Evolutionary conservation across 2,888 invertebrate species (phyloP), one percentile per base, ranked within the genome.

Genomic region (Spodoptera littoralis): DNA sequence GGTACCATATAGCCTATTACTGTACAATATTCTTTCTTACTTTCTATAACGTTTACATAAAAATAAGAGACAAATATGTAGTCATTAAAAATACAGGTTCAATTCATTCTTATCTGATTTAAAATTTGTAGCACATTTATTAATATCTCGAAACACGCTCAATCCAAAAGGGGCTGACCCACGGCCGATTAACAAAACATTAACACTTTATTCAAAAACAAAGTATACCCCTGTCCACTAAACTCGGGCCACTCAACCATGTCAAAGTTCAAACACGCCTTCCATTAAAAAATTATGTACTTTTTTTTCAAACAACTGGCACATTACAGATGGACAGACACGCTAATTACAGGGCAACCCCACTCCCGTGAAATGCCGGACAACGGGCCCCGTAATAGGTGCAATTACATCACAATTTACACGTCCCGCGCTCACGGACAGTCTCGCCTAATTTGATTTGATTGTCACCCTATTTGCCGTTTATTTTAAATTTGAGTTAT

Each of bases 371-470:
- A 61, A 77, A 73, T 61, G 69, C 61, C 65, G 69, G 76, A 69
- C 77, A 74, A 76, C 82, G 74, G 79, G 76, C 79, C 62, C 54
- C 73, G 79, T 88, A 88, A 89, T 89, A 84, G 88, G 74, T 73
- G 82, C 85, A 91, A 92, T 92, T 92, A 91, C 88, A 81, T 77
- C 81, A 86, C 88, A 86, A 88, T 92, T 90, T 88, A 88, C 88
- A 87, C 87, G 84, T 84, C 70, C 78, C 63, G 75, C 65, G 73
- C 77, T 75, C 80, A 79, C 86, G 78, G 84, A 85, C 88, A 84
- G 90, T 88, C 84, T 84, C 84, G 80, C 84, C 88, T 91, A 90
- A 91, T 92, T 90, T 87, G 87, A 90, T 91, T 90, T 89, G 86
- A 89, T 92, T 90, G 91, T 90, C 91, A 87, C 87, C 86, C 83